Conservation (phyloP, 1,140 invertebrate genomes). For the Nasonia longicornis region DNA sequence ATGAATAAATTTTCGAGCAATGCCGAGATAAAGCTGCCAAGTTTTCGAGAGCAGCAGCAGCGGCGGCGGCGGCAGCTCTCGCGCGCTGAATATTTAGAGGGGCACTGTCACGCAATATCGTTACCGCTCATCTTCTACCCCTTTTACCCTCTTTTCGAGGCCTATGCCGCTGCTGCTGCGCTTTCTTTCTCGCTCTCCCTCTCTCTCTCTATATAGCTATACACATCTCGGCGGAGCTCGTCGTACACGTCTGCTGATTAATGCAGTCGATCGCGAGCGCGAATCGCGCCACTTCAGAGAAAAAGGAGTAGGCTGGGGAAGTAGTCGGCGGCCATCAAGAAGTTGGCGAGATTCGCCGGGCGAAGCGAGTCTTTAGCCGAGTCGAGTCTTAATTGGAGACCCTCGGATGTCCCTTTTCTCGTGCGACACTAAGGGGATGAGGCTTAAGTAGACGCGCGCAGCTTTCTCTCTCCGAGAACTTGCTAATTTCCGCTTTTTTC, state of each 20-base stretch:
- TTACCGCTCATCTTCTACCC: constrained; percentile 65
- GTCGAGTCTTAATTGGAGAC: constrained; percentile 19
- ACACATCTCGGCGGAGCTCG: constrained; percentile 51
- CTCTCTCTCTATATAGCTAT: constrained; percentile 54
- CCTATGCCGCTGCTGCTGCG: constrained; percentile 62
- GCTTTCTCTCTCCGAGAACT: neutral
- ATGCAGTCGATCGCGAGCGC: constrained; percentile 54
- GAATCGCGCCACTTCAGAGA: constrained; percentile 48
- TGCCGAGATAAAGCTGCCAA: constrained; percentile 71
- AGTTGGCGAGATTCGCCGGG: constrained; percentile 4
- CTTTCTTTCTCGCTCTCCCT: constrained; percentile 50
- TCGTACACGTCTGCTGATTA: constrained; percentile 54
- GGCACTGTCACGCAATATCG: constrained; percentile 70
- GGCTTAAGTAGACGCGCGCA: neutral
- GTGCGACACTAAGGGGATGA: neutral
- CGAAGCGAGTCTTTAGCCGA: constrained; percentile 4
- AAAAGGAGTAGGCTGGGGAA: neutral
- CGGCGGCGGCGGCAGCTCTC: neutral
- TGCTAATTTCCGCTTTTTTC: constrained; percentile 2
- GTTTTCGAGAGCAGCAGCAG: constrained; percentile 61
- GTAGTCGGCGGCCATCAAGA: constrained; percentile 15
- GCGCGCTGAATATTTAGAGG: constrained; percentile 67
- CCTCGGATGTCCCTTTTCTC: constrained; percentile 10
- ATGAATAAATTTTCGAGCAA: constrained; percentile 72
- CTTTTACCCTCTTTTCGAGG: constrained; percentile 2